Evolutionary conservation across 1,140 invertebrate species (phyloP), one percentile per base, ranked within the genome.

Genomic region (Cherax quadricarinatus): DNA sequence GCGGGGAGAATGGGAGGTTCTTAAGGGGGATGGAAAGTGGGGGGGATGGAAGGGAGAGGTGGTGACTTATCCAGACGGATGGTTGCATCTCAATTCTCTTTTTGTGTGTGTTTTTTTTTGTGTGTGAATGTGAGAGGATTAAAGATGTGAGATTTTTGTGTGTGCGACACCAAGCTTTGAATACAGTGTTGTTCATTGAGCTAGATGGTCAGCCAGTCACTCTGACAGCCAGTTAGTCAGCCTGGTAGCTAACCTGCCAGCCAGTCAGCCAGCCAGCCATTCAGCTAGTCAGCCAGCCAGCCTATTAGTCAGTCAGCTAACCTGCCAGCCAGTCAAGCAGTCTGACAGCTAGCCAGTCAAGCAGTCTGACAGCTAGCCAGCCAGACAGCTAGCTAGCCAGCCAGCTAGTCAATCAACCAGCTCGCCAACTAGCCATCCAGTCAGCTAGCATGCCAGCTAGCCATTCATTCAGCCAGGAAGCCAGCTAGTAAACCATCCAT

Each of bases 11-110:
- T 21, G 49, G 57, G 18, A 16, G 16, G 85, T 5, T 51, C 41
- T 10, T 14, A 24, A 30, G 30, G 53, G 86, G 86, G 24, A 49
- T 41, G 10, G 66, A 62, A 51, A n/a, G n/a, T n/a, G n/a, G 73
- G 24, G 30, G 49, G 66, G 49, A 12, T 51, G 49, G 48, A 85
- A 53, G 86, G 53, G 51, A 51, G 41, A 49, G 21, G 86, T 30
- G 86, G 73, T 79, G 70, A 87, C 86, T 78, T 87, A 79, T 86
- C 86, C 86, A 87, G 86, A 87, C 79, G 86, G 53, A 87, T 87
- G 86, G 86, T 86, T 86, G 85, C 66, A 86, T 86, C 85, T 86
- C 85, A 86, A 86, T 86, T 86, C 85, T 53, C 30, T 86, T 86
- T 86, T 86, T 86, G 66, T 75, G n/a, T 57, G 1, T 1, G n/a